These are phyloP conservation scores for Lordiphosa andalusiaca DNA, from an alignment of 2,888 invertebrate species.

Conservation along the genomic window DNA sequence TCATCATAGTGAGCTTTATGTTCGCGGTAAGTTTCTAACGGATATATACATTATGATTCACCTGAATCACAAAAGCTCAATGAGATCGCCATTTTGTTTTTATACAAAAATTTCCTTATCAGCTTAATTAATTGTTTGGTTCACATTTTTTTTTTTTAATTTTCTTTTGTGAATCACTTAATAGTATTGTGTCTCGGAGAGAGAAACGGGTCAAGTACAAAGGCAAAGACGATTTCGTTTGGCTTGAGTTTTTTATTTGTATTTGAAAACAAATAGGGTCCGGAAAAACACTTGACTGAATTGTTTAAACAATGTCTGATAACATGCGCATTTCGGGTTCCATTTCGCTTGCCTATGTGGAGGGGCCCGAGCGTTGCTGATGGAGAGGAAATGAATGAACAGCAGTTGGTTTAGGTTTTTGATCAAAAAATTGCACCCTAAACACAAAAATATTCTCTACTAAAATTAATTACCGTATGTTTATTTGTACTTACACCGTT, in stretches of 20 bases:
- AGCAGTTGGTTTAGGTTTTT: too few relatives aligned
- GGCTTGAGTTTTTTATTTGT: constrained; percentile 1
- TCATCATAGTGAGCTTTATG: constrained; percentile 88
- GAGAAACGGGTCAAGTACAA: constrained; percentile 29
- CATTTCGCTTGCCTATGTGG: not conserved
- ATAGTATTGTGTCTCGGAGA: constrained; percentile 1
- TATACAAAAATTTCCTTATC: constrained; percentile 25
- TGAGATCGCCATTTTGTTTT: constrained; percentile 26
- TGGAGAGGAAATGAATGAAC: too few relatives aligned
- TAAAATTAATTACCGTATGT: too few relatives aligned
- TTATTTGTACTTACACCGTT: too few relatives aligned
- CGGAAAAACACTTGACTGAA: not conserved
- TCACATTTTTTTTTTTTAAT: too few relatives aligned
- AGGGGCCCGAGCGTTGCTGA: too few relatives aligned
- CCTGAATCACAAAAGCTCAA: constrained; percentile 42
- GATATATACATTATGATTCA: not conserved
- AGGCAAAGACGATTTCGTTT: constrained; percentile 4
- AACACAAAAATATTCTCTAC: too few relatives aligned
- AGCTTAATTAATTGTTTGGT: constrained; percentile 3
- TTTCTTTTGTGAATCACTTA: constrained; percentile 25
- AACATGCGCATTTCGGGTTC: too few relatives aligned
- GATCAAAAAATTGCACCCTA: too few relatives aligned
- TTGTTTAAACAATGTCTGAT: not conserved
- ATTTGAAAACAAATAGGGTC: constrained; percentile 5
- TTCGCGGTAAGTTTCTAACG: constrained; percentile 85